Conservation (phyloP, 2,797 vertebrate species). For the Poeciliopsis presidionis region DNA sequence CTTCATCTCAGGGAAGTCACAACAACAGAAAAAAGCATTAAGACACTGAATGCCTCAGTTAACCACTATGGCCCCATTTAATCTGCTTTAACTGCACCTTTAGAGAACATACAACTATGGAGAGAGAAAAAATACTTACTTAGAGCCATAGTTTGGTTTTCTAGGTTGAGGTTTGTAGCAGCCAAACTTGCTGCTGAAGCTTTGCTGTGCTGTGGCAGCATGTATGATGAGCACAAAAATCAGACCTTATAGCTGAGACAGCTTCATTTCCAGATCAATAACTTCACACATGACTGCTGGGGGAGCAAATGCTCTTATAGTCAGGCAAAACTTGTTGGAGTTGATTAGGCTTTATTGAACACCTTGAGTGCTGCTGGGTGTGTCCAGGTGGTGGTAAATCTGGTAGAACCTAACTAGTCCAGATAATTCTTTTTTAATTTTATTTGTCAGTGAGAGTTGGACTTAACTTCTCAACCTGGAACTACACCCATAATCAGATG, state of each 20-base stretch:
- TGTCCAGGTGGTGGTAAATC: slow-evolving; percentile 5
- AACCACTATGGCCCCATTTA: background rate
- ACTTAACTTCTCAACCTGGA: background rate
- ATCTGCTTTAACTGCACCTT: background rate
- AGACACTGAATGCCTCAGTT: background rate
- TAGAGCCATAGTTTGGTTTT: slow-evolving; percentile 46
- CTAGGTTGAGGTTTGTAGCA: slow-evolving; percentile 43
- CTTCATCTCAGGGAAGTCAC: background rate
- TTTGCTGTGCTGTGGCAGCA: background rate
- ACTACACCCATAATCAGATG: background rate
- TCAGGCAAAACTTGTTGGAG: background rate
- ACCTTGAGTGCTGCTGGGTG: slow-evolving; percentile 6
- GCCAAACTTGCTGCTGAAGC: background rate
- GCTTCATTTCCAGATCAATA: slow-evolving; percentile 21
- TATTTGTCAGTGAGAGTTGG: background rate
- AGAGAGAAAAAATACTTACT: slow-evolving; percentile 18
- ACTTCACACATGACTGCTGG: background rate
- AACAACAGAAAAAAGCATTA: background rate
- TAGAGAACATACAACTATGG: background rate
- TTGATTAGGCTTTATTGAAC: slow-evolving; percentile 35
- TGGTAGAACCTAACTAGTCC: background rate
- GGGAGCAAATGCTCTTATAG: slow-evolving; percentile 7
- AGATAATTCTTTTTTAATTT: background rate
- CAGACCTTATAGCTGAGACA: background rate
- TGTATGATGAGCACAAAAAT: background rate